Percentiles rank a stretch among this genome's conserved stretches.
Evolutionary conservation across 2,797 vertebrate genomes (phyloP).

Genomic region (Vespertilio murinus): DNA sequence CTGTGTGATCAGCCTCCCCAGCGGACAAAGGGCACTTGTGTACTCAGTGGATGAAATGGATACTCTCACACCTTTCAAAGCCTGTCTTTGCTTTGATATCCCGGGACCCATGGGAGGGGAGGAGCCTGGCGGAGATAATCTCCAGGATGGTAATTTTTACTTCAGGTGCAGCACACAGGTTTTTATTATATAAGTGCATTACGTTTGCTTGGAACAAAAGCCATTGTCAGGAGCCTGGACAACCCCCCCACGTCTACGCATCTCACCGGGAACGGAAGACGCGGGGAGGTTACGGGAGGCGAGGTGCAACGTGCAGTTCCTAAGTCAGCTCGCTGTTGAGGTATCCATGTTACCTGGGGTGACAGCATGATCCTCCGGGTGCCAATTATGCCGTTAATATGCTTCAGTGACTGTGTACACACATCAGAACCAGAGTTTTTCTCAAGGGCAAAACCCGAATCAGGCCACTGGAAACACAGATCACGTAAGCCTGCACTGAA

Average conservation of each 20-base stretch:
- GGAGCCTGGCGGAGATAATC: slow-evolving; percentile 15
- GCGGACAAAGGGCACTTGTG: slow-evolving; percentile 50
- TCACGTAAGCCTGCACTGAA: slow-evolving; percentile 9
- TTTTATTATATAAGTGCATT: slow-evolving; percentile 64
- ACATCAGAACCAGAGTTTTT: slow-evolving; percentile 57
- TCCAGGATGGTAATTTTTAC: neutral
- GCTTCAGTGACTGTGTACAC: slow-evolving; percentile 74
- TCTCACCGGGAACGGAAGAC: neutral
- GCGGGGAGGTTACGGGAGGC: neutral
- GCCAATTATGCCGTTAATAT: slow-evolving; percentile 59
- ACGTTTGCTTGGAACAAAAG: slow-evolving; percentile 12
- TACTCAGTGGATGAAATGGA: neutral
- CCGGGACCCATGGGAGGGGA: neutral
- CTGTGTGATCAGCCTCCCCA: neutral
- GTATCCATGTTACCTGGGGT: slow-evolving; percentile 17
- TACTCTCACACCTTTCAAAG: slow-evolving; percentile 30
- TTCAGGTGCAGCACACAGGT: neutral
- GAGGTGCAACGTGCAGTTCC: slow-evolving; percentile 61
- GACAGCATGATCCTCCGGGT: slow-evolving; percentile 2
- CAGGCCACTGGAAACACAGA: slow-evolving; percentile 44
- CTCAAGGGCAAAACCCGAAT: slow-evolving; percentile 54
- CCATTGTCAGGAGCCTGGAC: neutral
- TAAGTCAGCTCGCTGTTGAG: slow-evolving; percentile 55
- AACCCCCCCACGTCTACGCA: neutral
- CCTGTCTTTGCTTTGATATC: slow-evolving; percentile 21